These are phyloP conservation scores for Onychomys leucogaster DNA, from an alignment of 2,797 vertebrate genomes.

Conservation along the genomic window DNA sequence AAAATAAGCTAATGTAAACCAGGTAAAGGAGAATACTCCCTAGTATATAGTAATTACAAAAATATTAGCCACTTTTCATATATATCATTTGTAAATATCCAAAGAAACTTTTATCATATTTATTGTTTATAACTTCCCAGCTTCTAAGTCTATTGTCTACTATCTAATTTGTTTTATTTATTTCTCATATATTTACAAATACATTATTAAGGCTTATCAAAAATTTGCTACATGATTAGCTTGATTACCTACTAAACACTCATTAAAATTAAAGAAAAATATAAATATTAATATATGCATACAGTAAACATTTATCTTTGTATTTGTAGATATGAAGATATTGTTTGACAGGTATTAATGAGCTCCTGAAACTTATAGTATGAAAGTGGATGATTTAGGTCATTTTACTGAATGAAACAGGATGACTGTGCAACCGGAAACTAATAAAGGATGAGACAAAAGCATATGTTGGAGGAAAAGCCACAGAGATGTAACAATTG, in stretches of 20 bases:
- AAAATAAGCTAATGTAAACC: neutral
- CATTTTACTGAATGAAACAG: neutral
- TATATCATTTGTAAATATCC: neutral
- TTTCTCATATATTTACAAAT: neutral
- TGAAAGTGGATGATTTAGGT: neutral
- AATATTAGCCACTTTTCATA: neutral
- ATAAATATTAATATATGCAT: neutral
- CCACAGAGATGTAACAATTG: neutral
- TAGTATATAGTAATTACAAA: neutral
- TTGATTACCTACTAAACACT: neutral
- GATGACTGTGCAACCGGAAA: neutral
- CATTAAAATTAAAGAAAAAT: neutral
- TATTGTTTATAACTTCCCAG: neutral
- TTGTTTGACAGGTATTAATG: neutral
- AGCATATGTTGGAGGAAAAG: neutral
- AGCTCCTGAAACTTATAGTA: neutral
- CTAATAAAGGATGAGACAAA: neutral
- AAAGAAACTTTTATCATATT: neutral
- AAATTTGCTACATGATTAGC: neutral
- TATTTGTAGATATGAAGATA: neutral
- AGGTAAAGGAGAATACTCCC: neutral
- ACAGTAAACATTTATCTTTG: neutral
- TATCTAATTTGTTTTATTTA: neutral
- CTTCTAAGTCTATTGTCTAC: neutral
- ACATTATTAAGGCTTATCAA: neutral